phyloP scores from a whole-genome alignment of 2,113 vertebrate species.

The Ciconia stormi region DNA sequence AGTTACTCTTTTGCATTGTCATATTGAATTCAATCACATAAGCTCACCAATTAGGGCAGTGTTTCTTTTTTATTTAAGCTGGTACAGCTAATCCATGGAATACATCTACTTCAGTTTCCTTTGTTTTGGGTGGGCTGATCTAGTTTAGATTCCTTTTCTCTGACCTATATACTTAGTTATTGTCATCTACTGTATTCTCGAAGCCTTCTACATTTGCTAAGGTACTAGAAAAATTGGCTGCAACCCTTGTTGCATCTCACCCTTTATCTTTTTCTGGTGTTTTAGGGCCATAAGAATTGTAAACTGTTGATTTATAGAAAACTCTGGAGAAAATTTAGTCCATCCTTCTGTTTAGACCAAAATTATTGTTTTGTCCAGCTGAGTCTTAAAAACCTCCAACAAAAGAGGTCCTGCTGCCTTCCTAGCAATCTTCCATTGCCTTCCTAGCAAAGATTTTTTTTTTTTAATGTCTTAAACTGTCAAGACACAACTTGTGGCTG shows the following conservation, averaged over 20 bases:
- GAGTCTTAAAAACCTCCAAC: neutral
- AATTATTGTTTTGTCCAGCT: neutral
- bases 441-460: neutral
- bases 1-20: neutral
- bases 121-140: neutral
- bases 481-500: neutral
- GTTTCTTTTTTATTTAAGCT: neutral
- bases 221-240: neutral
- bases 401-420: neutral
- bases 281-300: neutral
- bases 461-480: neutral
- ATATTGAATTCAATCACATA: neutral
- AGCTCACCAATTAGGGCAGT: neutral
- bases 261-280: neutral
- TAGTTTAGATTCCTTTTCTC: neutral
- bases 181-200: neutral
- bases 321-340: neutral
- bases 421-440: neutral
- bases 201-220: neutral
- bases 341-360: neutral
- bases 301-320: neutral
- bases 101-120: neutral
- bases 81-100: neutral
- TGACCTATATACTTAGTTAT: neutral
- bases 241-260: neutral